These are phyloP conservation scores for Neopelma chrysocephalum DNA, from an alignment of 2,797 vertebrate species.

Conservation along the genomic window DNA sequence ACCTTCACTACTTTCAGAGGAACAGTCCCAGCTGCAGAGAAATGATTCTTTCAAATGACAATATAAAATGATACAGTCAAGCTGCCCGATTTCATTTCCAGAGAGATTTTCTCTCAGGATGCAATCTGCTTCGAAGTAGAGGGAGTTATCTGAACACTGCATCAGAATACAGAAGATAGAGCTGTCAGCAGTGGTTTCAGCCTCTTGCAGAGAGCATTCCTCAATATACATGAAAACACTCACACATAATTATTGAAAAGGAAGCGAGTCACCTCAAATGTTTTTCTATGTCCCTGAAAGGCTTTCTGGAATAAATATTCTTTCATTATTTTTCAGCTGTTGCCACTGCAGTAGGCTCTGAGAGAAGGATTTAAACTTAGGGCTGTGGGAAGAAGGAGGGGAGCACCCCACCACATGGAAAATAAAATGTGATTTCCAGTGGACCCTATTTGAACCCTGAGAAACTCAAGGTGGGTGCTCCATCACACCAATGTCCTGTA, in stretches of 20 bases:
- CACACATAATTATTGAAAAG: background rate
- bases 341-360: background rate
- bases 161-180: slow-evolving; percentile 38
- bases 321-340: background rate
- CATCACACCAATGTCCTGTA: fast-evolving
- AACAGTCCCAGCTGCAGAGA: slow-evolving; percentile 54
- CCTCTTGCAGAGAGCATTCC: background rate
- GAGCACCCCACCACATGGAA: background rate
- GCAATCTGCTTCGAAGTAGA: slow-evolving; percentile 22
- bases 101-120: slow-evolving; percentile 48
- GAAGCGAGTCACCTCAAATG: background rate
- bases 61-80: slow-evolving; percentile 56
- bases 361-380: background rate
- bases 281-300: background rate
- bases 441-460: background rate
- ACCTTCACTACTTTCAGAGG: slow-evolving; percentile 38
- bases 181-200: background rate
- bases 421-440: background rate
- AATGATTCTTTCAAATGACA: slow-evolving; percentile 60
- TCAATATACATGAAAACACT: background rate
- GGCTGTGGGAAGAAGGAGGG: background rate
- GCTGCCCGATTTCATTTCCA: slow-evolving; percentile 37
- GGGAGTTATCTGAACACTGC: slow-evolving; percentile 30
- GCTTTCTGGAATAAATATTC: background rate
- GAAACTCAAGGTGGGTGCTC: background rate